Percentiles rank a stretch among this genome's conserved stretches.
Evolutionary conservation across 2,888 invertebrate species (phyloP).

Genomic region (Labia minor): DNA sequence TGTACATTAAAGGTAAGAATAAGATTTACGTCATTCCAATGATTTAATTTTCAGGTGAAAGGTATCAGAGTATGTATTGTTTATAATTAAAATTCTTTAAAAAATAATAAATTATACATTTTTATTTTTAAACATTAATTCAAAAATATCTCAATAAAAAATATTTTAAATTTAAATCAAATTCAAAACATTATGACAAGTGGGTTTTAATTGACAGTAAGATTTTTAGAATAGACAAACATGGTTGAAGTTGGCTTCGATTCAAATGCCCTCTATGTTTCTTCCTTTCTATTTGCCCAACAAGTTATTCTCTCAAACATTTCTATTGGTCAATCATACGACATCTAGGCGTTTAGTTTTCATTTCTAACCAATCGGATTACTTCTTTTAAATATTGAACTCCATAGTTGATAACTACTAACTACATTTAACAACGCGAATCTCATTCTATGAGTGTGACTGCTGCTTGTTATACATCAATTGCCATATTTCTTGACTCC

Average conservation of each 20-base stretch:
- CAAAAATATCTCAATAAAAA: too few relatives aligned
- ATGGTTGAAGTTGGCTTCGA: too few relatives aligned
- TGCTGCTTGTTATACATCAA: neutral
- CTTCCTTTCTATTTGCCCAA: too few relatives aligned
- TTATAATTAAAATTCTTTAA: too few relatives aligned
- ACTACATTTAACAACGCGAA: neutral
- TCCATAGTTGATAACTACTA: neutral
- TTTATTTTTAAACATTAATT: too few relatives aligned
- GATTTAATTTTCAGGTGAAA: neutral
- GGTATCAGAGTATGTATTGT: neutral
- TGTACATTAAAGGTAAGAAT: neutral
- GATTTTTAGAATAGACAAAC: too few relatives aligned
- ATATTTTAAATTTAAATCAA: too few relatives aligned
- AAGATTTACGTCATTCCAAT: neutral
- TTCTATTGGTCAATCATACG: neutral
- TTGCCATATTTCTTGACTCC: neutral
- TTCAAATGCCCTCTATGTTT: too few relatives aligned
- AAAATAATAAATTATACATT: too few relatives aligned
- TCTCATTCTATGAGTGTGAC: neutral
- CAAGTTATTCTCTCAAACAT: neutral
- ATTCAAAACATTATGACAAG: too few relatives aligned
- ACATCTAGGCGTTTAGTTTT: neutral
- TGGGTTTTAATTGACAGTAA: too few relatives aligned
- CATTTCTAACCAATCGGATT: neutral
- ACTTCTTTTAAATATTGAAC: neutral